Base-by-base conservation (phyloP, 2,797 vertebrate genomes). In the Balearica regulorum region DNA sequence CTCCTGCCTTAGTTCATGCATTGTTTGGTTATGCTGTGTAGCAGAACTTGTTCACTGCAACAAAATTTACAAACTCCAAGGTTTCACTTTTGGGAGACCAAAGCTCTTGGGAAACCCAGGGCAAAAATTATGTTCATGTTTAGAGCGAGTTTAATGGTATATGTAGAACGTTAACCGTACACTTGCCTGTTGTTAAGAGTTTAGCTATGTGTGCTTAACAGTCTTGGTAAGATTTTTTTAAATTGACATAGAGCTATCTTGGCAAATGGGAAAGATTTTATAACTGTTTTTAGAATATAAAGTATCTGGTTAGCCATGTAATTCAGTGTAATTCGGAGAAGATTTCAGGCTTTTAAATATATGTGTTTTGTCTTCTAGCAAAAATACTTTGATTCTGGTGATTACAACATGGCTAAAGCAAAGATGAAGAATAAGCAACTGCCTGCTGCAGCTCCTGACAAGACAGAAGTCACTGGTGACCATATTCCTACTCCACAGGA, bases 321-420 rank as follows among this genome's bases (percentile, higher is more conserved):
- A 77, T 58, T 89, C 8, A 15, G 14, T 43, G 15, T 41, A 28
- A 17, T 28, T 70, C 19, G 60, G 44, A 4, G 77, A 68, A 73
- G 33, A 44, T 76, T 85, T 33, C 86, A 48, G n/a, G 22, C 78
- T 80, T 81, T 82, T 79, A 93, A 93, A 61, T 61, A 10, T 41
- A 2, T 64, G 24, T 95, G 28, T 94, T 95, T 97, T 96, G 66
- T 86, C 80, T 97, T 95, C 31, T 96, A 99, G 99, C 99, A 99
- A 99, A 99, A 99, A 96, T 99, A 99, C 97, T 99, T 99, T 96
- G 99, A 99, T 98, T 99, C 99, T 69, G 99, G 99, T 2, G 99
- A 99, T 98, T 99, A 99, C 98, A 99, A 99, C 98, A 99, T 99
- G 99, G 99, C 99, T 75, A 99, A 99, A 98, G 99, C 99, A 26